Percentiles rank a stretch among this genome's conserved stretches.
Evolutionary conservation across 2,797 vertebrate genomes (phyloP).

Genomic region (Neopelma chrysocephalum): DNA sequence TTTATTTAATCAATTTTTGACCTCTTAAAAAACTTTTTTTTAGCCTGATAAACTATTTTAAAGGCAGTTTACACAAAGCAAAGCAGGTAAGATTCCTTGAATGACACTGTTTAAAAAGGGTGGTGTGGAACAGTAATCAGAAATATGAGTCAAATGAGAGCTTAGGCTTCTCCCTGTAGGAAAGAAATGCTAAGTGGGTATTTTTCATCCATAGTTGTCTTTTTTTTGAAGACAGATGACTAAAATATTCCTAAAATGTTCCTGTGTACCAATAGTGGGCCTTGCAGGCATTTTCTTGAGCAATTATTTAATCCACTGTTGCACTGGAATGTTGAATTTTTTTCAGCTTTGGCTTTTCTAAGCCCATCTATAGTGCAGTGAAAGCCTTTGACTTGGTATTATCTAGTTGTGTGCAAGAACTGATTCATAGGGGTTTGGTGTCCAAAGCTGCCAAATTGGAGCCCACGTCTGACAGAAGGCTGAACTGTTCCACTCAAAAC

Average conservation of each 20-base stretch:
- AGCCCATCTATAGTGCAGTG: not conserved
- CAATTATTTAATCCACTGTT: slow-evolving; percentile 21
- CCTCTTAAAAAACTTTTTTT: not conserved
- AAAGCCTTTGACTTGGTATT: not conserved
- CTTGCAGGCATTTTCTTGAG: not conserved
- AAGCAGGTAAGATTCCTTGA: slow-evolving; percentile 33
- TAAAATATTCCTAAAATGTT: slow-evolving; percentile 36
- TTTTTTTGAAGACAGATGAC: not conserved
- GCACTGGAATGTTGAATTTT: not conserved
- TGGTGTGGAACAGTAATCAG: slow-evolving; percentile 53
- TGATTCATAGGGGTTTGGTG: not conserved
- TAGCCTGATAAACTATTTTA: not conserved
- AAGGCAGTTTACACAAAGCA: slow-evolving; percentile 15
- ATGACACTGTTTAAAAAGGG: not conserved
- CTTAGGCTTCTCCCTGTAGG: not conserved
- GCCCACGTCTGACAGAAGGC: not conserved
- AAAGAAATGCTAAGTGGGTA: slow-evolving; percentile 13
- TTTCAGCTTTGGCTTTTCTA: not conserved
- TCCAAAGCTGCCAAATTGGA: not conserved
- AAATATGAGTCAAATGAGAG: slow-evolving; percentile 27
- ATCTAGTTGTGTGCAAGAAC: not conserved
- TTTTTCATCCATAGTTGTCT: not conserved
- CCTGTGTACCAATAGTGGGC: not conserved
- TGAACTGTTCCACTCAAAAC: not conserved
- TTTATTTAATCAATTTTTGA: not conserved